Evolutionary conservation across 1,140 invertebrate genomes (phyloP).

Genomic region (Formica exsecta): DNA sequence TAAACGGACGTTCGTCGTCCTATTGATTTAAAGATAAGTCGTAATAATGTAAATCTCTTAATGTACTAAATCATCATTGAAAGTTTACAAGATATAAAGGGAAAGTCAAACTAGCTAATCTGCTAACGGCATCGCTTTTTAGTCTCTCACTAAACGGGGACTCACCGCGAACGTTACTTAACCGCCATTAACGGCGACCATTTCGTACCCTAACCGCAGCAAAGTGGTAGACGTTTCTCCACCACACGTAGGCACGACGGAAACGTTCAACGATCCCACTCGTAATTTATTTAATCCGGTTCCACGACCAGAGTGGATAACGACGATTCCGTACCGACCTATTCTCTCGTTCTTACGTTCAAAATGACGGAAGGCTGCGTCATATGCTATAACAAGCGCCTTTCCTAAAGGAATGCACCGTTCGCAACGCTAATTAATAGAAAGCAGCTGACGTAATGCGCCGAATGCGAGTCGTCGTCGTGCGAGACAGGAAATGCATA

Average conservation of each 20-base stretch:
- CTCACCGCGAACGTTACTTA: conserved; percentile 14
- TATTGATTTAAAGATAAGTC: background rate
- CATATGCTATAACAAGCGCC: conserved; percentile 47
- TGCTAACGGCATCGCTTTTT: background rate
- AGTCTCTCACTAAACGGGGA: conserved; percentile 37
- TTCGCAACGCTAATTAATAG: conserved; percentile 57
- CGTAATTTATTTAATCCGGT: conserved; percentile 54
- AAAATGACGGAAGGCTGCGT: conserved; percentile 32
- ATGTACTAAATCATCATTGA: background rate
- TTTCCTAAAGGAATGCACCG: background rate
- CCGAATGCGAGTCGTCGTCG: conserved; percentile 63
- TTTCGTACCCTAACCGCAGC: conserved; percentile 46
- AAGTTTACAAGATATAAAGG: background rate
- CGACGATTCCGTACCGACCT: conserved; percentile 35
- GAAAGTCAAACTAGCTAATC: conserved; percentile 2
- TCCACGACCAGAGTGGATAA: conserved; percentile 16
- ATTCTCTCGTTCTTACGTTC: conserved; percentile 18
- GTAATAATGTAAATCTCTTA: background rate
- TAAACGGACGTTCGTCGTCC: background rate
- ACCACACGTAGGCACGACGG: conserved; percentile 18
- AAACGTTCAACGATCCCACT: conserved; percentile 30
- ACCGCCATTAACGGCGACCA: conserved; percentile 40
- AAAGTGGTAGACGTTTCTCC: conserved; percentile 51
- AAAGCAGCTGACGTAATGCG: conserved; percentile 41
- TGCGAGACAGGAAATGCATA: conserved; percentile 80